Percentiles rank a stretch among this genome's conserved stretches.
These are phyloP conservation scores for Euphonia xanthogaster DNA, from an alignment of 2,797 vertebrate genomes.

Conservation along the genomic window DNA sequence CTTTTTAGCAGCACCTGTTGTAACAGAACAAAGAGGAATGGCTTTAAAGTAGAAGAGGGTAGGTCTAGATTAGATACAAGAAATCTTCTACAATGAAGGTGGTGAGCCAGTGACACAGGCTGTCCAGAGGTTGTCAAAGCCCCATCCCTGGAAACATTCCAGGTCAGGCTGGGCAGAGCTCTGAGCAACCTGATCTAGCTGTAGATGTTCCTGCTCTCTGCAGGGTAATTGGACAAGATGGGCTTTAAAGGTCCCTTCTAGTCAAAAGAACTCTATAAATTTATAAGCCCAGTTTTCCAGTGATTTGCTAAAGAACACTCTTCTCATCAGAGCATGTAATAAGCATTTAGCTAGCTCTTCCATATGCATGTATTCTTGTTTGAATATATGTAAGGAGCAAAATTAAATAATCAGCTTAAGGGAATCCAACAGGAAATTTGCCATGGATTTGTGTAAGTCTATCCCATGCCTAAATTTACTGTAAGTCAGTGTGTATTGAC, in stretches of 20 bases:
- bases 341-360: neutral
- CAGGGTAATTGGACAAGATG: neutral
- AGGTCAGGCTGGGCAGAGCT: neutral
- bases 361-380: neutral
- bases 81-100: neutral
- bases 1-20: neutral
- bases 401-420: neutral
- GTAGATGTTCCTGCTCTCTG: neutral
- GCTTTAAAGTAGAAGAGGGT: neutral
- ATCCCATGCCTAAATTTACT: neutral
- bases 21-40: neutral
- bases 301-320: neutral
- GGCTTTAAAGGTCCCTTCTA: neutral
- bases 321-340: neutral
- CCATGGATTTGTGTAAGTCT: neutral
- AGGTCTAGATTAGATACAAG: neutral
- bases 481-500: neutral
- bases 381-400: neutral
- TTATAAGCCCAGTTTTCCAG: neutral
- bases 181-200: neutral
- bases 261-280: neutral
- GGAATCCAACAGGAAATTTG: neutral
- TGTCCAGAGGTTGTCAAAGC: accelerated
- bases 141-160: neutral
- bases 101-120: neutral